phyloP scores from a whole-genome alignment of 2,888 invertebrate species.

The Ormyrus labotus region DNA sequence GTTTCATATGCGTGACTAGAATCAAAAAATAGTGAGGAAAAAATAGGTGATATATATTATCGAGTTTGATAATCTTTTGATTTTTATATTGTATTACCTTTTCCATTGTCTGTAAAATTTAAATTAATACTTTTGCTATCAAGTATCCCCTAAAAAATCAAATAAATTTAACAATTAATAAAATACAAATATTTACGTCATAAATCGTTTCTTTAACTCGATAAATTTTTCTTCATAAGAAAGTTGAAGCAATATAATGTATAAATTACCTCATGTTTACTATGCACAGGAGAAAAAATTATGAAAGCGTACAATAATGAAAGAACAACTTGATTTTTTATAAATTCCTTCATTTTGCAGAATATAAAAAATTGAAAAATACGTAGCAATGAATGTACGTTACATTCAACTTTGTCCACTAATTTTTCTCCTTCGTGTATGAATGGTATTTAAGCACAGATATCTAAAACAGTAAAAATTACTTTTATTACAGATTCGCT shows the following conservation, averaged over 20 bases:
- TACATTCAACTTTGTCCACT: no score
- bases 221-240: not conserved
- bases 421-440: no score
- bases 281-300: no score
- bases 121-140: not conserved
- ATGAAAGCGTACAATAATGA: no score
- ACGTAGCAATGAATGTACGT: no score
- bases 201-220: not conserved
- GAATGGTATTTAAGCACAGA: no score
- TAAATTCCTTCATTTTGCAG: no score
- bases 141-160: not conserved
- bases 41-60: not conserved
- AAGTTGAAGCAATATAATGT: not conserved
- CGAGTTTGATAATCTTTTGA: not conserved
- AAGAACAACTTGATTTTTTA: no score
- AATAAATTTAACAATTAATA: not conserved
- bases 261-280: no score
- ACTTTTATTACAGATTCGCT: no score
- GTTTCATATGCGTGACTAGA: not conserved
- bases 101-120: not conserved
- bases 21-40: not conserved
- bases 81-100: not conserved
- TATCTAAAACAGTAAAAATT: no score
- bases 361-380: no score
- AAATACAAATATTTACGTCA: not conserved